Conservation (phyloP, 2,797 vertebrate genomes). For the Alcedo atthis region DNA sequence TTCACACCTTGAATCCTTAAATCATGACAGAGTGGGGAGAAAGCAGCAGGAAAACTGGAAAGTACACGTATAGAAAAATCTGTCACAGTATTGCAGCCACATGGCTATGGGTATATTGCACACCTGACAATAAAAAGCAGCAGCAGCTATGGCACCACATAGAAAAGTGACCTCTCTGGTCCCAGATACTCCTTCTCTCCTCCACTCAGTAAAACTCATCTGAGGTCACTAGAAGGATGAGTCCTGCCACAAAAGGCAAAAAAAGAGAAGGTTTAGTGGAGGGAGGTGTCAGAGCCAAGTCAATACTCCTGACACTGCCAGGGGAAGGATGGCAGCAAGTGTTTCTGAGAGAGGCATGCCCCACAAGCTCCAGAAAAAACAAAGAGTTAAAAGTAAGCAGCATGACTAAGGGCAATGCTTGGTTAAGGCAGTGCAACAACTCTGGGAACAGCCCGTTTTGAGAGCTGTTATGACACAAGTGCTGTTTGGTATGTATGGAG, state of each 20-base stretch:
- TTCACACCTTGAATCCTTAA: neutral
- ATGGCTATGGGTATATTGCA: accelerated
- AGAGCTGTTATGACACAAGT: neutral
- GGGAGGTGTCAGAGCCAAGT: neutral
- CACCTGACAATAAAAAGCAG: neutral
- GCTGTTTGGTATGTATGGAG: neutral
- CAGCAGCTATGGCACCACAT: neutral
- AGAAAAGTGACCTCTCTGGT: neutral
- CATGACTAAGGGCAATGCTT: neutral
- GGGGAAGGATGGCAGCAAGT: neutral
- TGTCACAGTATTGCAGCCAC: neutral
- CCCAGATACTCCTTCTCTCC: neutral
- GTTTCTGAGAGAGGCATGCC: neutral
- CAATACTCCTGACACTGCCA: neutral
- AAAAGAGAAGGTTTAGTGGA: neutral
- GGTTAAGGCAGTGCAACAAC: neutral
- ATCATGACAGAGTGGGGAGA: neutral
- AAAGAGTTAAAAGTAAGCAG: neutral
- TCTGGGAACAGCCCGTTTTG: neutral
- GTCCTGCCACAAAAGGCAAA: accelerated
- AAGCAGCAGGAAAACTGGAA: constrained; percentile 6
- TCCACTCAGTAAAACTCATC: neutral
- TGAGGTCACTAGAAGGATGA: neutral
- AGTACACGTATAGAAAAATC: neutral
- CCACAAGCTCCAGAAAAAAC: neutral